These are phyloP conservation scores for Herminia tarsipennalis DNA, from an alignment of 2,888 invertebrate genomes.

Conservation along the genomic window DNA sequence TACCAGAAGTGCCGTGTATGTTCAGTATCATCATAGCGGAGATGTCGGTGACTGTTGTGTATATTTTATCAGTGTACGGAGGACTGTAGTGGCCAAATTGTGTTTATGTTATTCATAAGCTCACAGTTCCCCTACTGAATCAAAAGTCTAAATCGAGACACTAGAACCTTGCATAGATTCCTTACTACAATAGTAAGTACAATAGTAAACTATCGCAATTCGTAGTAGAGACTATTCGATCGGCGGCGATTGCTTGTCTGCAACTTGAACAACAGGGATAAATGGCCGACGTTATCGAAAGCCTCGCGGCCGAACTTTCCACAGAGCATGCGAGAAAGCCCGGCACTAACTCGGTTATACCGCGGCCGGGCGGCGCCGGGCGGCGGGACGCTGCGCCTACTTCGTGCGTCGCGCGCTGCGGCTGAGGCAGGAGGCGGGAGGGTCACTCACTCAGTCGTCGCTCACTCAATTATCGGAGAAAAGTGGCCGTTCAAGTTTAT, in stretches of 20 bases:
- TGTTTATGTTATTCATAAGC: too few species aligned
- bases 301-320: constrained; percentile 17
- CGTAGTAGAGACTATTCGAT: background rate
- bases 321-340: constrained; percentile 26
- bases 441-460: constrained; percentile 11
- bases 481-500: constrained; percentile 13
- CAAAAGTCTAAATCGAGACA: too few species aligned
- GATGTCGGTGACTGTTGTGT: too few species aligned
- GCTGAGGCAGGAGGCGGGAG: background rate
- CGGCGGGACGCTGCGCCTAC: constrained; percentile 6
- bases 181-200: background rate
- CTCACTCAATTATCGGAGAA: constrained; percentile 28
- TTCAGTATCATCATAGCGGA: too few species aligned
- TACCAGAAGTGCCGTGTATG: too few species aligned
- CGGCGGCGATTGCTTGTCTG: background rate
- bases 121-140: too few species aligned
- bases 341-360: constrained; percentile 16
- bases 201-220: background rate
- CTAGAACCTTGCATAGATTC: too few species aligned
- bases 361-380: background rate
- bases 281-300: constrained; percentile 1
- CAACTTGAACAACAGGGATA: constrained; percentile 1
- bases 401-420: too few species aligned
- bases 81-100: too few species aligned
- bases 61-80: too few species aligned